Base-by-base conservation (phyloP, 2,797 vertebrate genomes). In the Pangasius mekongensis region DNA sequence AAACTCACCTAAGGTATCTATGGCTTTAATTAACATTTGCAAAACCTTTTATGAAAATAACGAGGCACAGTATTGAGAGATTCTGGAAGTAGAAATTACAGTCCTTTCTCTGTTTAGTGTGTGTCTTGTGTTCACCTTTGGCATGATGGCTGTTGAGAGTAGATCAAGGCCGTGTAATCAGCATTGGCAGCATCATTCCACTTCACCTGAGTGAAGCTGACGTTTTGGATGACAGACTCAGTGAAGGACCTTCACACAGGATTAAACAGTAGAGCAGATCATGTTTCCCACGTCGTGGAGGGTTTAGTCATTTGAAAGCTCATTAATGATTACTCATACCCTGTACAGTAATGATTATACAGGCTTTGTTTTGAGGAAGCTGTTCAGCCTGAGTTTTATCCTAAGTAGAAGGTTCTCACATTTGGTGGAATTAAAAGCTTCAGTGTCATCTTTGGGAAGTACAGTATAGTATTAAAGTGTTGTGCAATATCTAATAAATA, bases 271-370 rank as follows among this genome's bases (percentile, higher is more conserved):
- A 47, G 27, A 87, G 36, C 49, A 77, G 85, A 84, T 87, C 78
- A 64, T n/a, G 43, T 89, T 86, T 86, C 69, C 78, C 84, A 86
- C 69, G 27, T 62, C 18, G 56, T 76, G 66, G 39, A 87, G 62
- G 76, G 52, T 62, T 89, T 82, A 82, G 56, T 24, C 43, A 47
- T 33, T 71, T 1, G 24, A 73, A 47, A 73, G 74, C 56, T 83
- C 39, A 58, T 86, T 83, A 89, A 83, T 86, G 85, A 87, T 84
- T 89, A 76, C 85, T 86, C 77, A 58, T 30, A 58, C 67, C 27
- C 49, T 5, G 30, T 13, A 64, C 30, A 47, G 43, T 86, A 86
- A 77, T 83, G 88, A 86, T 86, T 86, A 86, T 30, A 74, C 67
- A 20, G 58, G 62, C 30, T 30, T 14, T 33, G 54, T 33, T 74